Evolutionary conservation across 2,888 invertebrate species (phyloP), one percentile per base, ranked within the genome.

Genomic region (Ethmia dodecea): DNA sequence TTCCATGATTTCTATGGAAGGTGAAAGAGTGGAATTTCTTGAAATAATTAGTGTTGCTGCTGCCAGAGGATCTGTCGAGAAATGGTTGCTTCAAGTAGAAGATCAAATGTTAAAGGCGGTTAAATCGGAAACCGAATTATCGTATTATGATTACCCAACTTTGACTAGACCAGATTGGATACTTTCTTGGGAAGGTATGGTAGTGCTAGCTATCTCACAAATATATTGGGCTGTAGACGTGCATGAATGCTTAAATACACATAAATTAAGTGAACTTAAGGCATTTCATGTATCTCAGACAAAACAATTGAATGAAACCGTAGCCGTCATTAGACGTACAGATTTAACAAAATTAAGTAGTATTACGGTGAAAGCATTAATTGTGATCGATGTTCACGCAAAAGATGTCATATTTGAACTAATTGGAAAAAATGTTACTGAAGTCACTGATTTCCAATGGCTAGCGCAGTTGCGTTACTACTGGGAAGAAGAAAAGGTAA

Each of bases 381-480:
- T 96, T 31, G 93, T 94, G 22, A 92, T 94, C 42, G 94, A 95
- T 63, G 95, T 95, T 0, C 95, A 96, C 54, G 93, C 94, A 2
- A 91, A 93, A 69, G 94, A 95, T 70, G 93, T 94, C 1, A 92
- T 94, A 8, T 86, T 89, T 51, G 90, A 92, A 5, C 74, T 93
- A 26, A 60, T 89, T 2, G 81, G 87, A 13, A 89, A 91, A 56
- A 81, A 88, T 41, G 91, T 94, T 0, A 76, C 79, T n/a, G 88
- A 88, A 48, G 92, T 92, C 40, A 90, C 88, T 28, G 95, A 95
- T 73, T 96, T 96, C 67, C 91, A 93, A 62, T 96, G 96, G 96
- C 70, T 94, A 48, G 89, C 94, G 2, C 95, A 95, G 64, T 75
- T 96, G 45, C 87, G 92, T 34, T 95, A 95, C 66, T 95, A 95